Evolutionary conservation across 2,797 vertebrate species (phyloP), one percentile per base, ranked within the genome.

Genomic region (Lepus oiostolus): DNA sequence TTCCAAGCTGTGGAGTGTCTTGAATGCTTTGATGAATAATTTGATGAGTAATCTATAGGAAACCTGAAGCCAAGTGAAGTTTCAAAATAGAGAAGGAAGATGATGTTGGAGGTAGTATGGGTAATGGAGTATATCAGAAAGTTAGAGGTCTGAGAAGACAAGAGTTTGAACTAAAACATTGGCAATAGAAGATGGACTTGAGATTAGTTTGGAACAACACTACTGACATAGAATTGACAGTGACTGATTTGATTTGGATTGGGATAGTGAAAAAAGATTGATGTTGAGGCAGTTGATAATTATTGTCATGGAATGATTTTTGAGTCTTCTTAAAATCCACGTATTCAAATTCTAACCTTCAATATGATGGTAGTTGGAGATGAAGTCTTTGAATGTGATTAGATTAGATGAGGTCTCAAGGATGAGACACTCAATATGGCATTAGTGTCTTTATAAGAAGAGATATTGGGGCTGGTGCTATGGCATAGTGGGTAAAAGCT

Each of bases 11-110:
- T 76, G 28, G 24, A 82, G 4, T 2, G 19, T 79, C 32, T 58
- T 32, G 21, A 58, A 47, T 58, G 13, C 8, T 71, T 52, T 52
- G 10, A 70, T 65, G 58, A 50, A 85, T 7, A 50, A 63, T 71
- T 10, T 71, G 21, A 65, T 47, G 22, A 63, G 70, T 26, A 68
- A 58, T 77, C 7, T 77, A 28, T 76, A 72, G 76, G 35, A 77
- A 94, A 83, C 14, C 71, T 11, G n/a, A 17, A 77, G n/a, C 26
- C 24, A 52, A 58, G 8, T 89, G 52, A 92, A 81, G 5, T 28
- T 85, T 70, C 68, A 85, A 89, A 76, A 63, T 4, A 85, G 75
- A 80, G 60, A 81, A 87, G 50, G 28, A 90, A 47, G 28, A n/a
- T 76, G 26, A 72, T 87, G 71, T 79, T 81, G 22, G 28, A 88